Percentiles rank a stretch among this genome's conserved stretches.
Conservation (phyloP, 2,797 vertebrate species). For the Chloroceryle inda region DNA sequence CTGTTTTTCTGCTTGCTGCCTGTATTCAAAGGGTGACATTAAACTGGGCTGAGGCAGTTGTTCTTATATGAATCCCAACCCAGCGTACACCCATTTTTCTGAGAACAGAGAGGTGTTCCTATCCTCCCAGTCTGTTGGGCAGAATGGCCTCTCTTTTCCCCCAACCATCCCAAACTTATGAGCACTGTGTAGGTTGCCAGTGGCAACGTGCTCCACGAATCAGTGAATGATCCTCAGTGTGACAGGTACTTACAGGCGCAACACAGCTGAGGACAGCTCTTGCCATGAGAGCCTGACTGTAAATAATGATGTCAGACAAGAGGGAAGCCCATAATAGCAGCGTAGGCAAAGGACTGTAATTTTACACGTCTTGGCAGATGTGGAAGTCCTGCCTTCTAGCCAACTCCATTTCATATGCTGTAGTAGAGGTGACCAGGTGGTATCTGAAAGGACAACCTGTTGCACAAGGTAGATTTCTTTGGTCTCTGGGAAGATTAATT, state of each 20-base stretch:
- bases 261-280: neutral
- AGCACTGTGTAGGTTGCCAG: neutral
- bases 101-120: neutral
- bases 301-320: neutral
- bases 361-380: neutral
- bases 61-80: neutral
- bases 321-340: neutral
- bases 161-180: neutral
- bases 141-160: neutral
- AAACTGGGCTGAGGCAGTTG: neutral
- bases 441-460: neutral
- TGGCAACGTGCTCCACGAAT: neutral
- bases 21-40: neutral
- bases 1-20: neutral
- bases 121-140: neutral
- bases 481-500: neutral
- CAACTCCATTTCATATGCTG: neutral
- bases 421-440: neutral
- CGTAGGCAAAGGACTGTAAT: neutral
- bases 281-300: neutral
- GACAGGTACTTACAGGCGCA: neutral
- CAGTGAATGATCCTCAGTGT: neutral
- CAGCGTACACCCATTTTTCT: neutral
- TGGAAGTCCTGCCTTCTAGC: neutral
- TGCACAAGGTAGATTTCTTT: neutral